A percentile compares a stretch with the other conserved stretches of the same genome.
Conservation (phyloP, 53 echinoderm and acorn worm genomes). For the Patiria pectinifera region DNA sequence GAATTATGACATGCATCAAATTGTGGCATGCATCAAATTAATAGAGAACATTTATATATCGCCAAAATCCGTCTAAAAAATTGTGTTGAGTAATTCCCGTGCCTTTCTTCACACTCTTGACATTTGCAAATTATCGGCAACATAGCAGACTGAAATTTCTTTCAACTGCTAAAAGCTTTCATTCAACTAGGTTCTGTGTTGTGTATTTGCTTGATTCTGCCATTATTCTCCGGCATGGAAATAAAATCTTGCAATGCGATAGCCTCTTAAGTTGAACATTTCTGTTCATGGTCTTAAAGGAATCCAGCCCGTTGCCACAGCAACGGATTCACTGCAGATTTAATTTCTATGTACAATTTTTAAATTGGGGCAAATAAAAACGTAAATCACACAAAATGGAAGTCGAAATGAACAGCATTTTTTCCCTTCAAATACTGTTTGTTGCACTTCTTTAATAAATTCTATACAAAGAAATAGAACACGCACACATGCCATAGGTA, state of each 20-base stretch:
- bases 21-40: no score
- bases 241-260: not conserved
- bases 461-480: not conserved
- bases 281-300: not conserved
- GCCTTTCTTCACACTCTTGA: no score
- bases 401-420: no score
- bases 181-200: not conserved
- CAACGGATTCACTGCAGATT: not conserved
- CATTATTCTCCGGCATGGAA: not conserved
- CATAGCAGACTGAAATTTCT: no score
- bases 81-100: no score
- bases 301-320: not conserved
- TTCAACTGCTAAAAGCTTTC: not conserved
- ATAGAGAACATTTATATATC: no score
- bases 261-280: not conserved
- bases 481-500: not conserved
- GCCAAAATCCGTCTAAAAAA: no score
- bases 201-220: not conserved
- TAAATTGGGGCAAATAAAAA: not conserved
- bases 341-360: not conserved
- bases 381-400: not conserved
- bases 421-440: not conserved
- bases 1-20: no score
- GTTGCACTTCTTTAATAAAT: not conserved
- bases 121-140: no score